Evolutionary conservation across 2,888 invertebrate species (phyloP), one percentile per base, ranked within the genome.

Genomic region (Drosophila cognata): DNA sequence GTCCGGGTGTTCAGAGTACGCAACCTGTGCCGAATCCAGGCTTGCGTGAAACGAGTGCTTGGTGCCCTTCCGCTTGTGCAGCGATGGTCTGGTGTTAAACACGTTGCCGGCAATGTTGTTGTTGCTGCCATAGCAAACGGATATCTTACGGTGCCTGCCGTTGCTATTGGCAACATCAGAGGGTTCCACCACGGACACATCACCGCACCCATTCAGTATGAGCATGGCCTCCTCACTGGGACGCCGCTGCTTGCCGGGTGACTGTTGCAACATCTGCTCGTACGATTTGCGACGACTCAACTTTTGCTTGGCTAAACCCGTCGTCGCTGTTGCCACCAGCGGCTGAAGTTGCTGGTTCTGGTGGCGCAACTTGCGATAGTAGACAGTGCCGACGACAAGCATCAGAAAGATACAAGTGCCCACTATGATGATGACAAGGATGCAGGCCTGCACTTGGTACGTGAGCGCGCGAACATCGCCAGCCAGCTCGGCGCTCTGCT

Each of bases 211-310:
- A 62, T 94, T 94, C 28, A 94, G 93, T 63, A 95, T 94, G 79
- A 95, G 94, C 89, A 96, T 93, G 0, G 95, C 96, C 88, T 96
- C 96, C 84, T 97, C 97, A 88, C 97, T 97, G 0, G 97, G 97
- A 57, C 97, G 94, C 35, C 95, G 94, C 43, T 80, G 74, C 36
- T 87, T 92, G 6, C 61, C 75, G 25, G 84, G 77, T 31, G 84
- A 77, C 36, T 79, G 87, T 25, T 86, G 94, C 92, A 87, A 79
- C 66, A 95, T 94, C 57, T 95, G 95, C 91, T 96, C 96, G 10
- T 95, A 95, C 4, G 95, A 96, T 91, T 95, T 95, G 59, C 95
- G 94, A 77, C 96, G 94, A 77, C 87, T 81, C 4, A 92, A 71
- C 62, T 86, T 82, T n/a, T 75, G 80, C 36, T 84, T 87, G 5